A percentile compares a stretch with the other conserved stretches of the same genome.
These are phyloP conservation scores for Gambelia wislizenii DNA, from an alignment of 2,797 vertebrate genomes.

Conservation along the genomic window DNA sequence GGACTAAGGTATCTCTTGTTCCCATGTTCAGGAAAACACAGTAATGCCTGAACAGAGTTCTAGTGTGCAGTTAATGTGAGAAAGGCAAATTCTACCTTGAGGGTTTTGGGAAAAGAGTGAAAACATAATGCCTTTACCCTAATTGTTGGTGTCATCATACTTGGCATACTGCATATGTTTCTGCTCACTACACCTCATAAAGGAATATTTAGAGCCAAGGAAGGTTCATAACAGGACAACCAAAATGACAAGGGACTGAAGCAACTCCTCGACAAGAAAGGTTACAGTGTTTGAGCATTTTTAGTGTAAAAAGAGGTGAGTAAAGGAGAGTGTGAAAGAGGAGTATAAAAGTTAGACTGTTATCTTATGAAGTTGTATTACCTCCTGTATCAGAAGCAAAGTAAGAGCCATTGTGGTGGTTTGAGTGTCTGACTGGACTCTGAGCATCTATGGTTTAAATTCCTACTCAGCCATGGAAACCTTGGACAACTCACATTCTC, in stretches of 20 bases:
- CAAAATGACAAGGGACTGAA: background rate
- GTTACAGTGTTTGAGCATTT: background rate
- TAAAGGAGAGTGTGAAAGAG: background rate
- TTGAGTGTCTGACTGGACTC: no score
- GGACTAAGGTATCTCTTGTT: no score
- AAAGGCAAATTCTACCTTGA: no score
- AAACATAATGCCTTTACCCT: no score
- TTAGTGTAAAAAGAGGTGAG: background rate
- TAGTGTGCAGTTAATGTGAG: no score
- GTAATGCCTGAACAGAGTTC: no score
- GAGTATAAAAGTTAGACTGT: background rate
- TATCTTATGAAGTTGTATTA: background rate
- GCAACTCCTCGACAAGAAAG: no score
- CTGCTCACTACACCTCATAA: background rate
- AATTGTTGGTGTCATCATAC: background rate
- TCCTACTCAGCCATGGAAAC: no score
- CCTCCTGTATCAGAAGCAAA: background rate
- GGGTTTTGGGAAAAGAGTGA: no score
- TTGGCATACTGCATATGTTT: background rate
- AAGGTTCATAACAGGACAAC: background rate
- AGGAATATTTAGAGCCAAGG: background rate
- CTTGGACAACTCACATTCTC: no score
- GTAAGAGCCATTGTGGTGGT: background rate
- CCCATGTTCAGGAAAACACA: no score
- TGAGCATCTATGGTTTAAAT: no score